Evolutionary conservation across 2,888 invertebrate genomes (phyloP).

Genomic region (Drosophila suboccidentalis): DNA sequence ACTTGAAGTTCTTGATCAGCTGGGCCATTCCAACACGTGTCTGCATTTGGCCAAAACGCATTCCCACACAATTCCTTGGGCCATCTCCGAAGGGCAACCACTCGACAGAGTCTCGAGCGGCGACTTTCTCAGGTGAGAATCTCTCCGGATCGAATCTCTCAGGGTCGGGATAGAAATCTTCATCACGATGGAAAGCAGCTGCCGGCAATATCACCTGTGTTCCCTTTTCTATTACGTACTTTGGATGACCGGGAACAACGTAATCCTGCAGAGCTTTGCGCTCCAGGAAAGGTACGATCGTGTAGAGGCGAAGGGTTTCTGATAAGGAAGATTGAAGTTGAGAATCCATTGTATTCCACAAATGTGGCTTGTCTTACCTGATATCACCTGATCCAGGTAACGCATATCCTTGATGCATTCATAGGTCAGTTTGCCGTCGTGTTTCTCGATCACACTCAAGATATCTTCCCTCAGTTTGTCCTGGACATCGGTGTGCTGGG

Average conservation of each 20-base stretch:
- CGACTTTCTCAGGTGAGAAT: conserved; percentile 87
- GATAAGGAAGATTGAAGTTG: neutral
- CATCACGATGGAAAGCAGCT: conserved; percentile 87
- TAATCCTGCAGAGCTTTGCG: conserved; percentile 87
- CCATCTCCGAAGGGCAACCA: conserved; percentile 84
- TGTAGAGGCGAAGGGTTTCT: conserved; percentile 88
- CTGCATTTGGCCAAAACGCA: conserved; percentile 83
- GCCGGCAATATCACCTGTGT: conserved; percentile 68
- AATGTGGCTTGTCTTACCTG: conserved; percentile 84
- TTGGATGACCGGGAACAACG: conserved; percentile 86
- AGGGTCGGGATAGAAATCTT: conserved; percentile 86
- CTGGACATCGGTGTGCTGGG: conserved; percentile 86
- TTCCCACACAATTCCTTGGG: conserved; percentile 82
- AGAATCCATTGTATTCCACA: neutral
- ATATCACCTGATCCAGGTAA: conserved; percentile 86
- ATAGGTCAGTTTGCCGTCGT: conserved; percentile 85
- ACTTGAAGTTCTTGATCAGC: conserved; percentile 73
- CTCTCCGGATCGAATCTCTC: conserved; percentile 88
- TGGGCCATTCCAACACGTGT: conserved; percentile 73
- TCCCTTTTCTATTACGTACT: conserved; percentile 86
- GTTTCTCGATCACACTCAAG: conserved; percentile 77
- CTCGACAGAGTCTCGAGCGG: conserved; percentile 84
- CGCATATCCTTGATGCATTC: conserved; percentile 83
- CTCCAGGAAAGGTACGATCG: conserved; percentile 86
- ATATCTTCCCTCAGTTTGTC: conserved; percentile 85